Percentiles rank a stretch among this genome's conserved stretches.
Conservation (phyloP, 1,140 invertebrate genomes). For the Ruditapes philippinarum region DNA sequence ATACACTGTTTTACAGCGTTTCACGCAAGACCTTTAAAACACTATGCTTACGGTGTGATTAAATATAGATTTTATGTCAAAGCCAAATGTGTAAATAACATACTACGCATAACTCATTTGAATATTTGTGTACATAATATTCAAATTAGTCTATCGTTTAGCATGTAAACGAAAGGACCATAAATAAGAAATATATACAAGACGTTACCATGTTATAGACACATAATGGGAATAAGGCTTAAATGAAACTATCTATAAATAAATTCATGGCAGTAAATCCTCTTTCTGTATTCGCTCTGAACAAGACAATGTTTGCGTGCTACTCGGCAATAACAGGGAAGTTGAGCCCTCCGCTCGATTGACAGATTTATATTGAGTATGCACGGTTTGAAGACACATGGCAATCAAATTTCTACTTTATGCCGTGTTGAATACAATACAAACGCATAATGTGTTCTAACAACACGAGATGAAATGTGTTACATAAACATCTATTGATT, state of each 20-base stretch:
- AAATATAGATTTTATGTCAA: too few relatives aligned
- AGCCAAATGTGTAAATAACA: too few relatives aligned
- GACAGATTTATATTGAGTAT: constrained; percentile 38
- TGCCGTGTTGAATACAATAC: constrained; percentile 42
- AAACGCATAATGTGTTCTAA: not conserved
- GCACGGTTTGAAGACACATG: constrained; percentile 3
- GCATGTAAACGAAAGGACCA: too few relatives aligned
- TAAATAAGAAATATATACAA: not conserved
- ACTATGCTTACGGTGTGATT: too few relatives aligned
- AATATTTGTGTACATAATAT: too few relatives aligned
- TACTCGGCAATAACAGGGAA: not conserved
- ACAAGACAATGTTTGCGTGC: constrained; percentile 33
- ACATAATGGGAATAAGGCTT: not conserved
- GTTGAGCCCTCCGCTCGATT: constrained; percentile 20
- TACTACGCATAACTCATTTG: too few relatives aligned
- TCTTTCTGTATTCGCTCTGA: not conserved
- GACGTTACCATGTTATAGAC: not conserved
- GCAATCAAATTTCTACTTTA: constrained; percentile 34
- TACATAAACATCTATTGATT: not conserved
- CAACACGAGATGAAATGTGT: not conserved
- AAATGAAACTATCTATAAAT: constrained; percentile 18
- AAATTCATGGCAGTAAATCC: constrained; percentile 8
- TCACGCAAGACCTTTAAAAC: too few relatives aligned
- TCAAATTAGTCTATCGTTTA: too few relatives aligned
- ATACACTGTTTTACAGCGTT: too few relatives aligned